A percentile compares a stretch with the other conserved stretches of the same genome.
Conservation (phyloP, 2,888 invertebrate species). For the Xestia ashworthii region DNA sequence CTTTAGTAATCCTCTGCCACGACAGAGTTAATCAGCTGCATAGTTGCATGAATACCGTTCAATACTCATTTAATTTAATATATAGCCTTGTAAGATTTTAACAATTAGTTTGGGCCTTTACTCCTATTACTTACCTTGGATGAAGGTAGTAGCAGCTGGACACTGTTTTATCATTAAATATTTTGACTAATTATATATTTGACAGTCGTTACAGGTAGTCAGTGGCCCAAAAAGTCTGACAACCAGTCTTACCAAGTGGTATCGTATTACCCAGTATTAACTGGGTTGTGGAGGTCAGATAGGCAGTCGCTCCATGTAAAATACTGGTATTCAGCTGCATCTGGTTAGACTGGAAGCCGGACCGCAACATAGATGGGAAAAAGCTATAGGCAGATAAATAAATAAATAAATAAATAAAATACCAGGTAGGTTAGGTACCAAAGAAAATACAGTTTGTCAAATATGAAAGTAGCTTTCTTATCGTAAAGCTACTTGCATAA, state of each 20-base stretch:
- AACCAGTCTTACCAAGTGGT: too few relatives aligned
- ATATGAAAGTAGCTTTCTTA: not conserved
- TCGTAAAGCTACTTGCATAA: not conserved
- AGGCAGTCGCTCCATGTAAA: too few relatives aligned
- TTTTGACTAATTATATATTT: not conserved
- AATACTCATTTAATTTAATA: not conserved
- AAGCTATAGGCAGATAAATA: too few relatives aligned
- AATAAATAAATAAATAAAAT: too few relatives aligned
- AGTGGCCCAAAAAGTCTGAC: too few relatives aligned
- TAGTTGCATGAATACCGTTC: not conserved
- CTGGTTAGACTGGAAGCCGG: too few relatives aligned
- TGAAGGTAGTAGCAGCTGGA: not conserved
- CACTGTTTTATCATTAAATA: not conserved
- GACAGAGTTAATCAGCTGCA: not conserved
- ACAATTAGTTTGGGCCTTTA: not conserved
- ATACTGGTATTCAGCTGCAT: too few relatives aligned
- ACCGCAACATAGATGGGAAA: too few relatives aligned
- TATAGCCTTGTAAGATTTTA: not conserved
- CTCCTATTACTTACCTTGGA: not conserved
- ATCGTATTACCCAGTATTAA: too few relatives aligned
- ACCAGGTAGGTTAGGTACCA: too few relatives aligned
- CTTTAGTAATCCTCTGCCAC: not conserved
- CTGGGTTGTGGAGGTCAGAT: too few relatives aligned
- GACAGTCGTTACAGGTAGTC: too few relatives aligned
- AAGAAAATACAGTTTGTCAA: not conserved